phyloP scores from a whole-genome alignment of 2,888 invertebrate genomes.

The Tachina grossa region DNA sequence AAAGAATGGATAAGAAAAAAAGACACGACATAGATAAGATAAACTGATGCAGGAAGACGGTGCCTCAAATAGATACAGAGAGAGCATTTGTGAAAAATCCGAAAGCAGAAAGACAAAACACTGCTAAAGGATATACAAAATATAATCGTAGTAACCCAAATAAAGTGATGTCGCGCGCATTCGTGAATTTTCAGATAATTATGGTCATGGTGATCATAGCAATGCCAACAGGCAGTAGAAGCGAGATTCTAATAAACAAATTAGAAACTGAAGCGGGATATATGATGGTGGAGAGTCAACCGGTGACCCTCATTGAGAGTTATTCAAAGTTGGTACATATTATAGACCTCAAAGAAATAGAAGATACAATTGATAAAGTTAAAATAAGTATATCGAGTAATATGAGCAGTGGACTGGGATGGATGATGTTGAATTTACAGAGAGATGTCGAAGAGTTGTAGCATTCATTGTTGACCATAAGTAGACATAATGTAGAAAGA shows the following conservation, averaged over 20 bases:
- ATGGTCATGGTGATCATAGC: not conserved
- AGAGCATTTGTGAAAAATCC: slow-evolving; percentile 5
- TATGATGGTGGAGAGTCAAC: slow-evolving; percentile 14
- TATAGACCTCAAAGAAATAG: slow-evolving; percentile 2
- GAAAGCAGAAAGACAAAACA: slow-evolving; percentile 6
- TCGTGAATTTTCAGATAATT: slow-evolving; percentile 3
- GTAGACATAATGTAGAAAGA: not conserved
- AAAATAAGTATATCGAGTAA: not conserved
- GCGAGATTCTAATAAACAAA: slow-evolving; percentile 6
- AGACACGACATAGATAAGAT: not conserved
- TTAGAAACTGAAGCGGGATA: slow-evolving; percentile 40
- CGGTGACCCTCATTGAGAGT: not conserved
- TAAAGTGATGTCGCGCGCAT: not conserved
- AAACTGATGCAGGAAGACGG: not conserved
- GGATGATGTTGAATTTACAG: slow-evolving; percentile 24
- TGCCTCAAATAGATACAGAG: not conserved
- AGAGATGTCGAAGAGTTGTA: slow-evolving; percentile 11
- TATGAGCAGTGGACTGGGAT: not conserved
- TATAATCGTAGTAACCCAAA: too few relatives aligned
- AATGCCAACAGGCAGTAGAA: not conserved
- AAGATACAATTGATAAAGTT: slow-evolving; percentile 4
- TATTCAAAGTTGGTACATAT: slow-evolving; percentile 54
- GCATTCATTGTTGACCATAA: slow-evolving; percentile 11
- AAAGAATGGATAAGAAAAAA: slow-evolving; percentile 8
- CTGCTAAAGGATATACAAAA: not conserved